Evolutionary conservation across 2,797 vertebrate genomes (phyloP), one percentile per base, ranked within the genome.

Genomic region (Lagocephalus sceleratus): DNA sequence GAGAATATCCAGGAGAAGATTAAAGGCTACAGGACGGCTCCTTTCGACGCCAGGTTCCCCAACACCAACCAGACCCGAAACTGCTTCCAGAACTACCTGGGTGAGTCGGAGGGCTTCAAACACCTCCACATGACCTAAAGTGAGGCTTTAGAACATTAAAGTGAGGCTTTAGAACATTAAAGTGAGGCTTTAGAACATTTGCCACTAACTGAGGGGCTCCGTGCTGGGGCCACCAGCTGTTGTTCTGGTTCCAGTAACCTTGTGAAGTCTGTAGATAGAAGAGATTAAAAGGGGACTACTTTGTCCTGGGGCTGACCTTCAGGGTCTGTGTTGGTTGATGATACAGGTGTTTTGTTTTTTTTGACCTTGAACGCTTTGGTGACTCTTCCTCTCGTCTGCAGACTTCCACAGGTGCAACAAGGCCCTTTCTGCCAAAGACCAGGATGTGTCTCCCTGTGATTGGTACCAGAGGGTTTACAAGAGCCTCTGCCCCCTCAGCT

Each of bases 21-120:
- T 15, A 85, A 88, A 71, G 84, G 85, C 75, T 93, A 92, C 83
- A 88, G 71, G 75, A 93, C 91, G 0, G 91, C 92, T 68, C 92
- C 91, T 1, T 93, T 93, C 43, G 92, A 93, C 70, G 85, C 92
- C 71, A 83, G 91, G 0, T 93, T 93, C 69, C 92, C 92, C 15
- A 93, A 93, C 87, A 90, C 87, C 5, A 93, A 93, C 80, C 92
- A 93, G 85, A 92, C 91, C 43, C 83, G 90, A 58, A 92, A 93
- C 88, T 93, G 92, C 64, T 93, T 64, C 70, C 90, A 92, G 80
- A 93, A 93, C 70, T 93, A 92, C 64, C 68, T 92, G 57, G 92
- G 92, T 92, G 70, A 84, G 80, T n/a, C n/a, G n/a, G n/a, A n/a
- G n/a, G n/a, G n/a, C n/a, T n/a, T n/a, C n/a, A n/a, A n/a, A n/a